Evolutionary conservation across 2,113 vertebrate genomes (phyloP), one percentile per base, ranked within the genome.

Genomic region (Hepsetus odoe): DNA sequence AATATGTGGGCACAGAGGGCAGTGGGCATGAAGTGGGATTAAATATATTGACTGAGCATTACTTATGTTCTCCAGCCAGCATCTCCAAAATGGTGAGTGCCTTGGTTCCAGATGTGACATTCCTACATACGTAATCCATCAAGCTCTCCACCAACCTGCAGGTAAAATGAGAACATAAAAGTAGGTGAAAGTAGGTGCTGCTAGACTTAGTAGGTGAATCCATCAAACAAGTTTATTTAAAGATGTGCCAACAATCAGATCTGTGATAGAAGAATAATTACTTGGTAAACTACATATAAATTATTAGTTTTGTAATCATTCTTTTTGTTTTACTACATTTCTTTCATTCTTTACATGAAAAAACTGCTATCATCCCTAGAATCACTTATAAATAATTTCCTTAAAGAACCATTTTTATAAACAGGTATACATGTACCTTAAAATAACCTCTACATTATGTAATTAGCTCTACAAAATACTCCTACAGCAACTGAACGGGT

Each of bases 71-170:
- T 71, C 73, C 69, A 67, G 76, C 76, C 85, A 98, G 89, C 59
- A 90, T 89, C 74, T 90, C 86, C 24, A 96, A 85, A 73, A 98
- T 83, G 28, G 72, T 74, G 81, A 94, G 89, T 8, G 92, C 95
- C 26, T 32, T 76, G 22, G 44, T 81, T 74, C 92, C 91, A 77
- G 83, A 87, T 82, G 40, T 79, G 69, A 91, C 88, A 14, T 80
- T 73, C 80, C 72, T 80, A 62, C 74, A 87, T 46, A 95, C 49
- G 76, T 91, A 93, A 0, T 1, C 86, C 84, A 96, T 82, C 87
- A 99, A 85, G 66, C 87, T 88, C 86, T 90, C 91, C 77, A 91
- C 84, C 87, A 96, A 93, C 79, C 97, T 99, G 91, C 66, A 84
- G 16, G 85, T n/a, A n/a, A n/a, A n/a, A n/a, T 65, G 20, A 56